phyloP scores from a whole-genome alignment of 2,113 vertebrate genomes.

The Urocolius indicus region DNA sequence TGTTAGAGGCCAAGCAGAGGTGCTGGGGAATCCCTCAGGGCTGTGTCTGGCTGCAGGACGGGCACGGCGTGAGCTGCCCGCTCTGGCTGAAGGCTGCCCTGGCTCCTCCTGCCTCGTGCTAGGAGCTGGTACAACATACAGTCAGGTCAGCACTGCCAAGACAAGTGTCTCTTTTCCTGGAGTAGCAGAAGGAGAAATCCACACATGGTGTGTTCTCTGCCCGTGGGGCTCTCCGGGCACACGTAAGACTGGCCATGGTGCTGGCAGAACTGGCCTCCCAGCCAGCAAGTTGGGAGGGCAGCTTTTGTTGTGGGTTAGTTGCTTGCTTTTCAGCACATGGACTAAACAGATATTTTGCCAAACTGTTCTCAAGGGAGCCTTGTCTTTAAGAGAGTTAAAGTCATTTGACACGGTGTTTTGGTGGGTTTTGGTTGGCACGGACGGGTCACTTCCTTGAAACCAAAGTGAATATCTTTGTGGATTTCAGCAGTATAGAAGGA shows the following conservation, averaged over 20 bases:
- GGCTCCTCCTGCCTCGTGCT: fast-evolving
- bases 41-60: too few species aligned
- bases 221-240: neutral
- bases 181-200: neutral
- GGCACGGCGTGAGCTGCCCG: too few species aligned
- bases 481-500: neutral
- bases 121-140: fast-evolving
- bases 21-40: neutral
- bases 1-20: neutral
- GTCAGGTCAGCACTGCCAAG: neutral
- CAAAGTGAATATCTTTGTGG: neutral
- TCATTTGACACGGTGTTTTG: neutral
- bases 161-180: neutral
- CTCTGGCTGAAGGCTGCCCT: neutral
- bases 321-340: fast-evolving
- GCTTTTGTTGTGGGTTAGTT: neutral
- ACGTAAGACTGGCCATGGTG: fast-evolving
- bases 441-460: neutral
- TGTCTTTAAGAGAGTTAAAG: neutral
- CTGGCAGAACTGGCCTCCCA: neutral
- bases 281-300: neutral
- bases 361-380: neutral
- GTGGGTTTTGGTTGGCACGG: neutral
- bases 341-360: neutral
- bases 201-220: neutral